Conservation (phyloP, 1,140 invertebrate species). For the Lasaia peninsularis region DNA sequence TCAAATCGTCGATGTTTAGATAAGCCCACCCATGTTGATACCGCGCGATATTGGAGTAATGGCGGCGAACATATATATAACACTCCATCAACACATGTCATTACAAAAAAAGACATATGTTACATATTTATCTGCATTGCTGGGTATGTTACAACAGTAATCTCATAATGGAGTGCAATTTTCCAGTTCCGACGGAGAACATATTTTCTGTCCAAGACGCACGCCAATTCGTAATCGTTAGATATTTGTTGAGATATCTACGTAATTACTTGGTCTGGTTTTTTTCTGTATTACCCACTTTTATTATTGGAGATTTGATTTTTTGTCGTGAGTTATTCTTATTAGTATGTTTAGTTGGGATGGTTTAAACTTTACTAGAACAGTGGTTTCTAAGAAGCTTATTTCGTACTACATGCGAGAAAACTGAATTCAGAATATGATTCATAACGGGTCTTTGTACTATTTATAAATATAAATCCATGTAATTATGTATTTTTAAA, state of each 20-base stretch:
- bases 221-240: slow-evolving; percentile 15
- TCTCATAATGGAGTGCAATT: slow-evolving; percentile 20
- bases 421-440: too few species aligned
- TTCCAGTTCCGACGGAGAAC: slow-evolving; percentile 13
- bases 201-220: slow-evolving; percentile 13
- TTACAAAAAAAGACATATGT: slow-evolving; percentile 37
- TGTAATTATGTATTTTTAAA: too few species aligned
- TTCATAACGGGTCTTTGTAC: too few species aligned
- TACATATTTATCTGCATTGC: slow-evolving; percentile 30
- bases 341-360: too few species aligned
- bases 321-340: too few species aligned
- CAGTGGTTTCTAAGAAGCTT: too few species aligned
- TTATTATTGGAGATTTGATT: not conserved
- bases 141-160: slow-evolving; percentile 17
- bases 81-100: slow-evolving; percentile 5
- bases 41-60: slow-evolving; percentile 50
- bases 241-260: slow-evolving; percentile 13
- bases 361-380: too few species aligned
- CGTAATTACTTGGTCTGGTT: not conserved
- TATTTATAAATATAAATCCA: too few species aligned
- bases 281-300: not conserved
- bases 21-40: slow-evolving; percentile 68
- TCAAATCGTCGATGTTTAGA: slow-evolving; percentile 68
- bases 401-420: too few species aligned
- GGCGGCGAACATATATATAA: slow-evolving; percentile 42